phyloP scores from a whole-genome alignment of 2,113 vertebrate genomes.

The Podarcis muralis region DNA sequence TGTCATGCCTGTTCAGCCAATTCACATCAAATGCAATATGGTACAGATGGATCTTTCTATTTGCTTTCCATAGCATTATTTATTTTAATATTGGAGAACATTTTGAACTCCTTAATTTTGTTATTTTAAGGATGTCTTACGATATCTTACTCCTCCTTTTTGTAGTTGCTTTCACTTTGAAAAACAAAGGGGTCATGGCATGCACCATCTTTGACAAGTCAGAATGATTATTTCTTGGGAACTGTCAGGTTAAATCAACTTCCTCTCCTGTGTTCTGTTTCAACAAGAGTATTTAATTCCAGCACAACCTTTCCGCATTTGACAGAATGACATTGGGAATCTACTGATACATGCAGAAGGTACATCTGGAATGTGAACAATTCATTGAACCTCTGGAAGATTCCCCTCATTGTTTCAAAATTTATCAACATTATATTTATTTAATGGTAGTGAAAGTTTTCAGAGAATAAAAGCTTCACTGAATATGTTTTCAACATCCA shows the following conservation, averaged over 20 bases:
- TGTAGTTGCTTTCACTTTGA: conserved; percentile 50
- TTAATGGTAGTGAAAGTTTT: conserved; percentile 13
- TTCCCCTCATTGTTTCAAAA: conserved; percentile 42
- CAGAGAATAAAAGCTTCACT: background rate
- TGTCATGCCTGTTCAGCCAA: background rate
- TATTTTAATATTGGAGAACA: background rate
- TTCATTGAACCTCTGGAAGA: conserved; percentile 50
- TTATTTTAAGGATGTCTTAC: background rate
- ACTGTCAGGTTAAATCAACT: conserved; percentile 73
- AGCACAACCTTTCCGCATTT: conserved; percentile 61
- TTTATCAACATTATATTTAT: conserved; percentile 27
- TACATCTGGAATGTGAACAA: conserved; percentile 61
- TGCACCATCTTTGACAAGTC: conserved; percentile 70
- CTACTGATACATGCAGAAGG: conserved; percentile 43
- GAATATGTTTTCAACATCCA: background rate
- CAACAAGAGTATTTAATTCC: conserved; percentile 68
- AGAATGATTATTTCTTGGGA: conserved; percentile 70
- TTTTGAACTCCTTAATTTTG: conserved; percentile 25
- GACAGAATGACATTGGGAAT: conserved; percentile 64
- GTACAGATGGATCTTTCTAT: background rate
- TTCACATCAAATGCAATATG: background rate
- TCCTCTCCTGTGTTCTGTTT: conserved; percentile 58
- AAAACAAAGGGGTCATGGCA: conserved; percentile 57
- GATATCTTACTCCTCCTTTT: background rate
- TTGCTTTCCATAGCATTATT: background rate